These are phyloP conservation scores for Pseudomyrmex gracilis DNA, from an alignment of 1,140 invertebrate species.

Conservation along the genomic window DNA sequence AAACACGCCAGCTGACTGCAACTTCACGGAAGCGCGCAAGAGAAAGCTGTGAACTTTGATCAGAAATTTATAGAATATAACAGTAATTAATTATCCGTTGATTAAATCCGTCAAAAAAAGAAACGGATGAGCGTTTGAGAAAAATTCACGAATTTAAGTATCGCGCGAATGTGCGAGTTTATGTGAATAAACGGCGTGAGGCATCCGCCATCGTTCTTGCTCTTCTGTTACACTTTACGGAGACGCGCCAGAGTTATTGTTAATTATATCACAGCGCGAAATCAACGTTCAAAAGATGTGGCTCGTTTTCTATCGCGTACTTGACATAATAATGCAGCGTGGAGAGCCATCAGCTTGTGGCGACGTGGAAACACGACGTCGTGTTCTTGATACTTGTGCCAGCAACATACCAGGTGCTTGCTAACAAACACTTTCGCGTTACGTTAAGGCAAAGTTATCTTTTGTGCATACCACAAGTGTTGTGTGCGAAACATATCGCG, in stretches of 20 bases:
- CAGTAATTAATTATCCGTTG: constrained; percentile 8
- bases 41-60: neutral
- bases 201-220: neutral
- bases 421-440: constrained; percentile 46
- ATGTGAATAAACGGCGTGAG: neutral
- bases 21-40: neutral
- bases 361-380: constrained; percentile 17
- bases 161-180: too few relatives aligned
- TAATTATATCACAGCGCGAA: constrained; percentile 34
- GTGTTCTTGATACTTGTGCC: constrained; percentile 37
- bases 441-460: constrained; percentile 27
- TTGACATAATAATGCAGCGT: constrained; percentile 41
- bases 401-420: constrained; percentile 24
- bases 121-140: too few relatives aligned
- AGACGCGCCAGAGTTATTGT: constrained; percentile 15
- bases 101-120: neutral
- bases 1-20: constrained; percentile 18
- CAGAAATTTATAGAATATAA: constrained; percentile 7
- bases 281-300: constrained; percentile 42
- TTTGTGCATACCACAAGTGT: neutral
- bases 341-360: constrained; percentile 20
- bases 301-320: constrained; percentile 28
- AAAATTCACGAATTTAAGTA: too few relatives aligned
- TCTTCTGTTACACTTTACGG: neutral
- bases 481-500: constrained; percentile 7